Conservation (phyloP, 2,888 invertebrate species). For the Autographa gamma region DNA sequence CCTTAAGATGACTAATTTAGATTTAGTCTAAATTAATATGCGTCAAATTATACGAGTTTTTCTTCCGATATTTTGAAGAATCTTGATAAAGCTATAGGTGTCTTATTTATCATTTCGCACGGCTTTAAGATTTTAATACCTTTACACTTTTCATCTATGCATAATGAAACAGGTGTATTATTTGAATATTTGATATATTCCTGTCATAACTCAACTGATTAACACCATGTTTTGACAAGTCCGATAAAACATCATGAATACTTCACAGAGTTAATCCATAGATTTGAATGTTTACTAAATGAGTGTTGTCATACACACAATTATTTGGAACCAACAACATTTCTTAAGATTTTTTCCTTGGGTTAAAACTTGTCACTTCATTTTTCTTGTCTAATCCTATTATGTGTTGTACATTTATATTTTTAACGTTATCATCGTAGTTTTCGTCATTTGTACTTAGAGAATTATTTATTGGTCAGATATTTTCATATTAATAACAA, state of each 20-base stretch:
- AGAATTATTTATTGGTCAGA: slow-evolving; percentile 21
- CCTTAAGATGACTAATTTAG: slow-evolving; percentile 22
- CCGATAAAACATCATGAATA: slow-evolving; percentile 58
- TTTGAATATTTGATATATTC: slow-evolving; percentile 52
- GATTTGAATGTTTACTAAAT: slow-evolving; percentile 57
- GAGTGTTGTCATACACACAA: slow-evolving; percentile 55
- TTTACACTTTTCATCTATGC: slow-evolving; percentile 41
- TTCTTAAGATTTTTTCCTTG: slow-evolving; percentile 41
- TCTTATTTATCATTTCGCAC: slow-evolving; percentile 46
- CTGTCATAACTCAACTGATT: slow-evolving; percentile 50
- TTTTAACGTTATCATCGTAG: slow-evolving; percentile 37
- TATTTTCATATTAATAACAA: slow-evolving; percentile 25
- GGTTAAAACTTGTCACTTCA: slow-evolving; percentile 51
- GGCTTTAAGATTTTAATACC: slow-evolving; percentile 34
- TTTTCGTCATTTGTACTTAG: slow-evolving; percentile 27
- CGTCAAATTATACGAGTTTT: neutral
- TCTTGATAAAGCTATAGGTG: slow-evolving; percentile 29
- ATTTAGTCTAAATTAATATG: slow-evolving; percentile 16
- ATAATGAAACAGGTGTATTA: slow-evolving; percentile 47
- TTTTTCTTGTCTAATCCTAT: slow-evolving; percentile 57
- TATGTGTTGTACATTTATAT: slow-evolving; percentile 35
- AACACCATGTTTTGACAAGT: slow-evolving; percentile 57
- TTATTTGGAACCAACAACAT: slow-evolving; percentile 42
- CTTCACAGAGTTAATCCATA: slow-evolving; percentile 48
- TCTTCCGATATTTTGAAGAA: slow-evolving; percentile 17